A percentile compares a stretch with the other conserved stretches of the same genome.
Conservation (phyloP, 2,888 invertebrate genomes). For the Leptopilina syphax region DNA sequence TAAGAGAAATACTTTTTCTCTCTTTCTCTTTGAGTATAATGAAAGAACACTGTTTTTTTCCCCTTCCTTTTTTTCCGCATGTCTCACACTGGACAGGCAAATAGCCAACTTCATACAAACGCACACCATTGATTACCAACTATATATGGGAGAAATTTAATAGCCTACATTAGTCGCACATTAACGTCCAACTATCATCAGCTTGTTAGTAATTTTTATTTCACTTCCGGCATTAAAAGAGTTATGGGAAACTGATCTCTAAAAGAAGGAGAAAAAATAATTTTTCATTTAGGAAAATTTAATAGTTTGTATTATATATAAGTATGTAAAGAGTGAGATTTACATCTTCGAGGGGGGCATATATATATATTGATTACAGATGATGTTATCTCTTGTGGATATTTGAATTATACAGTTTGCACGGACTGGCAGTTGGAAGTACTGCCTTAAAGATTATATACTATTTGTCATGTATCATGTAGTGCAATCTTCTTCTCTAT, state of each 20-base stretch:
- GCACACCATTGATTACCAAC: constrained; percentile 51
- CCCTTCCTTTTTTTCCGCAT: neutral
- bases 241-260: neutral
- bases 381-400: neutral
- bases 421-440: neutral
- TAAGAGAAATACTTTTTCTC: neutral
- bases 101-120: constrained; percentile 24
- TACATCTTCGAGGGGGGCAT: neutral
- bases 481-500: neutral
- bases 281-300: neutral
- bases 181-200: constrained; percentile 50
- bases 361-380: constrained; percentile 3
- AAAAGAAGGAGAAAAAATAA: neutral
- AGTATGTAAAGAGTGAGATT: neutral
- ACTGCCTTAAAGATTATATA: constrained; percentile 8
- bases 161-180: constrained; percentile 59
- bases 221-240: neutral
- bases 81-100: constrained; percentile 27
- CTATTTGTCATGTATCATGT: constrained; percentile 7
- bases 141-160: constrained; percentile 59
- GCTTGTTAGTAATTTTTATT: constrained; percentile 26
- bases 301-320: neutral
- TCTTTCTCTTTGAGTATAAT: neutral
- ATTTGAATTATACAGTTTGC: neutral
- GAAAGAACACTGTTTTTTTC: no score